Percentiles rank a stretch among this genome's conserved stretches.
phyloP scores from a whole-genome alignment of 2,797 vertebrate species.

The Myotis myotis region DNA sequence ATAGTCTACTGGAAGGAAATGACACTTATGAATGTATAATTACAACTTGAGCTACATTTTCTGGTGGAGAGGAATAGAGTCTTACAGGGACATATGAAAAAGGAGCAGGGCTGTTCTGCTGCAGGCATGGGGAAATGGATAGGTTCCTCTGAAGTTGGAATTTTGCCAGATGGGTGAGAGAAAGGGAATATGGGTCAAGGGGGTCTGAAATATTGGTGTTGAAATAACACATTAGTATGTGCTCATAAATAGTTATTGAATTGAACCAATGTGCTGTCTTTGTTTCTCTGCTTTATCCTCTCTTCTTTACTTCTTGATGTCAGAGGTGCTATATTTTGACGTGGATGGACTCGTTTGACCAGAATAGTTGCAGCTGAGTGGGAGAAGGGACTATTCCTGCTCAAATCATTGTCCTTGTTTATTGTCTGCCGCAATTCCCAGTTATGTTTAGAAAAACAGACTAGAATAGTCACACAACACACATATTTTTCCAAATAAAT shows the following conservation, averaged over 20 bases:
- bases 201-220: not conserved
- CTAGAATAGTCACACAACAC: not conserved
- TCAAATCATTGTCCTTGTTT: conserved; percentile 22
- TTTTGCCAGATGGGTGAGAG: conserved; percentile 11
- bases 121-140: not conserved
- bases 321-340: not conserved
- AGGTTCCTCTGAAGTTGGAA: not conserved
- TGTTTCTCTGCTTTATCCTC: not conserved
- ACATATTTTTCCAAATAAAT: not conserved
- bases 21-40: not conserved
- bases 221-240: not conserved
- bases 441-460: conserved; percentile 23
- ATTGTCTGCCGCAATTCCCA: not conserved
- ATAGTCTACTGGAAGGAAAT: not conserved
- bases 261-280: not conserved
- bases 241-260: not conserved
- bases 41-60: not conserved
- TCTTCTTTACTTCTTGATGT: conserved; percentile 29
- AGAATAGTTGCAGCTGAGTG: not conserved
- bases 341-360: not conserved
- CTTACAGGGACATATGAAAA: not conserved
- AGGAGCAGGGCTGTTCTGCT: not conserved
- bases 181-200: not conserved
- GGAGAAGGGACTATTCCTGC: not conserved
- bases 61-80: not conserved